These are phyloP conservation scores for Chondrosia reniformis DNA, from an alignment of 37 sponge, comb jelly and placozoan species.

Conservation along the genomic window DNA sequence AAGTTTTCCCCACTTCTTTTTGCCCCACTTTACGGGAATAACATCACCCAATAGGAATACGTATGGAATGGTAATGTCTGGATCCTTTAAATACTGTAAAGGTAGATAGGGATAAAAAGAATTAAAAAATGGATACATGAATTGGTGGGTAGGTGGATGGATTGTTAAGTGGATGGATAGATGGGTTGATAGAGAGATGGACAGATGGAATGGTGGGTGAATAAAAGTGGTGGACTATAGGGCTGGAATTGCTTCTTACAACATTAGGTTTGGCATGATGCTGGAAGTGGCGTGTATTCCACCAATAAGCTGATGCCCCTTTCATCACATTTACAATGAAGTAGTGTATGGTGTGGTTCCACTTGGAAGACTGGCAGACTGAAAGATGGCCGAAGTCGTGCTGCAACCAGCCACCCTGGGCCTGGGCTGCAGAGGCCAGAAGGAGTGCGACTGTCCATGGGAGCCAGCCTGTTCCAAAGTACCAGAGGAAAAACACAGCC, in stretches of 20 bases:
- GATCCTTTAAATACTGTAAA: slow-evolving; percentile 71
- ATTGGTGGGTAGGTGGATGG: too few relatives aligned
- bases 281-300: slow-evolving; percentile 76
- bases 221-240: too few relatives aligned
- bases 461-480: slow-evolving; percentile 49
- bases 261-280: slow-evolving; percentile 89
- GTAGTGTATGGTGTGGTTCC: slow-evolving; percentile 58
- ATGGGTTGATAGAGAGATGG: too few relatives aligned
- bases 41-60: slow-evolving; percentile 64
- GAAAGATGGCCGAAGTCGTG: slow-evolving; percentile 82
- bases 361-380: slow-evolving; percentile 57
- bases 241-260: slow-evolving; percentile 30
- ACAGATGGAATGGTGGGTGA: too few relatives aligned
- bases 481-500: slow-evolving; percentile 45
- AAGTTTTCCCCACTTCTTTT: slow-evolving; percentile 53
- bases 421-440: slow-evolving; percentile 41
- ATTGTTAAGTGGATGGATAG: too few relatives aligned
- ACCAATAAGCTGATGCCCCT: slow-evolving; percentile 76
- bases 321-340: slow-evolving; percentile 55
- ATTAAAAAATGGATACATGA: background rate
- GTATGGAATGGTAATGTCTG: slow-evolving; percentile 73
- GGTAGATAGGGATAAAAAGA: background rate
- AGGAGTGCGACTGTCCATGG: slow-evolving; percentile 45
- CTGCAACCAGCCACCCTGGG: slow-evolving; percentile 85
- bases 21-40: slow-evolving; percentile 78